phyloP scores from a whole-genome alignment of 2,113 vertebrate genomes.

The Pterophyllum scalare region DNA sequence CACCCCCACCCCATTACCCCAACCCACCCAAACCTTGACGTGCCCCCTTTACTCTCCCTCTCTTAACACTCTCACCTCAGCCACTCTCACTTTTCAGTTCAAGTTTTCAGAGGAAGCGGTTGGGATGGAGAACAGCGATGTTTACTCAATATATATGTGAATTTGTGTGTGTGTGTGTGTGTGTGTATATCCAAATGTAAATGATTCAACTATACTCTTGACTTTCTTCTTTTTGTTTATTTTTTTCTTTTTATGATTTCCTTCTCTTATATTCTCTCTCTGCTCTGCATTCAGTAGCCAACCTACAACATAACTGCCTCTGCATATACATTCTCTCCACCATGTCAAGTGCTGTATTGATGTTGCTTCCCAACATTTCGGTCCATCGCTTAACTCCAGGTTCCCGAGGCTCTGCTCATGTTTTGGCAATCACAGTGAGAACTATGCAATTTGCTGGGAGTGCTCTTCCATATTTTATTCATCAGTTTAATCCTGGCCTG shows the following conservation, averaged over 20 bases:
- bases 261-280: constrained; percentile 18
- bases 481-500: not conserved
- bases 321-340: constrained; percentile 39
- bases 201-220: not conserved
- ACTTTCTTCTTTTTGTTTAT: not conserved
- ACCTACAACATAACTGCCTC: not conserved
- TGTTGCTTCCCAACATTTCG: not conserved
- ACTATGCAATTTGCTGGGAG: not conserved
- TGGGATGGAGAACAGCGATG: not conserved
- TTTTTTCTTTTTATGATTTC: not conserved
- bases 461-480: constrained; percentile 14
- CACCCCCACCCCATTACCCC: constrained; percentile 26
- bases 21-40: not conserved
- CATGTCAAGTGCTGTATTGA: constrained; percentile 32
- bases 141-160: not conserved
- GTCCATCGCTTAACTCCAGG: not conserved
- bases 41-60: constrained; percentile 21
- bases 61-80: constrained; percentile 39
- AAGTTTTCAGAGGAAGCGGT: constrained; percentile 13
- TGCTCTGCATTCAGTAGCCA: constrained; percentile 6
- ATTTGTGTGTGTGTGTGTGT: not conserved
- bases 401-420: not conserved
- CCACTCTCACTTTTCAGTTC: constrained; percentile 39
- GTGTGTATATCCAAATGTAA: constrained; percentile 8
- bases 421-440: not conserved